phyloP scores from a whole-genome alignment of 1,140 invertebrate species.

The Bombus haemorrhoidalis region DNA sequence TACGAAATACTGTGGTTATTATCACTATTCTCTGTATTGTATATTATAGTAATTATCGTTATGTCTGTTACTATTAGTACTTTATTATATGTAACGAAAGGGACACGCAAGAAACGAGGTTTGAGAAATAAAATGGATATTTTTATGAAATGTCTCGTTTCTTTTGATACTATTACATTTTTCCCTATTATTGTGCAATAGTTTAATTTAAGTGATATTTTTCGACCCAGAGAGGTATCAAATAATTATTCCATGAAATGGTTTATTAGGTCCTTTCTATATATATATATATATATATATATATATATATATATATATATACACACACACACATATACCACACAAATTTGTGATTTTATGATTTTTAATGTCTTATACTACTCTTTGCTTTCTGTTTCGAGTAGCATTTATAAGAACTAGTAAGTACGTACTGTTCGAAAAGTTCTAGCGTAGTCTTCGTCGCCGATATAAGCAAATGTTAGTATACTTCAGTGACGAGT shows the following conservation, averaged over 20 bases:
- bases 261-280: too few relatives aligned
- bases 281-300: too few relatives aligned
- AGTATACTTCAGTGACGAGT: neutral
- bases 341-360: too few relatives aligned
- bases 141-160: constrained; percentile 57
- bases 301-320: too few relatives aligned
- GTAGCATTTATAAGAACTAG: too few relatives aligned
- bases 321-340: too few relatives aligned
- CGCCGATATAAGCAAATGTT: neutral
- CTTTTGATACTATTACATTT: neutral
- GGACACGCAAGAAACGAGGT: constrained; percentile 50
- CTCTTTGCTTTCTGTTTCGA: neutral
- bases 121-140: constrained; percentile 64
- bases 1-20: constrained; percentile 29
- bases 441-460: neutral
- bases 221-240: neutral
- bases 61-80: constrained; percentile 57
- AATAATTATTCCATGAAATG: neutral
- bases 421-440: neutral
- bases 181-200: neutral
- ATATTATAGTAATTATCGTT: constrained; percentile 51
- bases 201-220: neutral
- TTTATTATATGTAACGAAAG: constrained; percentile 55
- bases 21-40: constrained; percentile 40
- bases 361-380: neutral